Evolutionary conservation across 2,888 invertebrate species (phyloP).

Genomic region (Tinea pellionella): DNA sequence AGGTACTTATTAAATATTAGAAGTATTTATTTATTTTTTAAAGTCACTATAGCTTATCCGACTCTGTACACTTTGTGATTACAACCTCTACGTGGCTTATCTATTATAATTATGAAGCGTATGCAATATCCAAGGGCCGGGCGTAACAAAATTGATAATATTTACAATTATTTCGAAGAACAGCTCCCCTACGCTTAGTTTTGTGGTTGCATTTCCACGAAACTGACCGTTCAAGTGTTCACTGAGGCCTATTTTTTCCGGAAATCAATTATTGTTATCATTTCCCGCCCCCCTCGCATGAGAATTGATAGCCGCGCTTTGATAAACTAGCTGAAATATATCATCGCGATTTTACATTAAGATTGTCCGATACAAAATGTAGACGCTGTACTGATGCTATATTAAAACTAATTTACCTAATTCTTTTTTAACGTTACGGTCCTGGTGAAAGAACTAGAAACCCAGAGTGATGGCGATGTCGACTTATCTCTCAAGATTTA

Average conservation of each 20-base stretch:
- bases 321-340: neutral
- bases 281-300: conserved; percentile 11
- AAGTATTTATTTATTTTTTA: no score
- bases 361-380: neutral
- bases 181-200: neutral
- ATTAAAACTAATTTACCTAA: no score
- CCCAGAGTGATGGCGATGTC: no score
- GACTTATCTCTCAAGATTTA: no score
- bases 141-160: neutral
- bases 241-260: conserved; percentile 6
- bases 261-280: conserved; percentile 13
- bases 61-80: no score
- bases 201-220: conserved; percentile 7
- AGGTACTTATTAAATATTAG: no score
- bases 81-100: neutral
- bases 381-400: neutral
- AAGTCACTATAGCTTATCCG: no score
- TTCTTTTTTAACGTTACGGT: no score
- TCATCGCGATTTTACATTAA: neutral
- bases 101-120: neutral
- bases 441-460: no score
- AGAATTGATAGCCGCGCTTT: neutral
- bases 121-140: neutral
- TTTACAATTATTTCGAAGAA: conserved; percentile 6
- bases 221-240: neutral